These are phyloP conservation scores for Lasioglossum lativentre DNA, from an alignment of 2,888 invertebrate species.

Conservation along the genomic window DNA sequence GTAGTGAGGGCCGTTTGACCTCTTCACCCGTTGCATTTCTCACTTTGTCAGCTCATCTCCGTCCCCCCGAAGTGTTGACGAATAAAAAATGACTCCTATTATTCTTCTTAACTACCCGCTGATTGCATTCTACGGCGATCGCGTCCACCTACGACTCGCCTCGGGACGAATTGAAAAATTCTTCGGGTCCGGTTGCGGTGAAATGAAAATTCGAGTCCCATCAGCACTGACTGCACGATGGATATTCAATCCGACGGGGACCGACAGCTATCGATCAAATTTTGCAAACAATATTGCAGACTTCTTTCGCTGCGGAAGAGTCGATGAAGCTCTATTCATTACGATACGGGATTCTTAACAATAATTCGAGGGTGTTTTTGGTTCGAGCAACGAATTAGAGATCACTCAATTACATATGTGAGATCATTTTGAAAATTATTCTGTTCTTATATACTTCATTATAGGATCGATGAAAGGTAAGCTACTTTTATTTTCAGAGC, in stretches of 20 bases:
- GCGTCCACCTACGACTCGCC: slow-evolving; percentile 46
- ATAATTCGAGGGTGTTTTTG: neutral
- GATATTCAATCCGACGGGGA: slow-evolving; percentile 2
- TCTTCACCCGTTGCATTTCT: slow-evolving; percentile 73
- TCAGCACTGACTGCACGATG: neutral
- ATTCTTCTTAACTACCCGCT: slow-evolving; percentile 76
- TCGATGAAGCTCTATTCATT: neutral
- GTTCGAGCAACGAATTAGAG: neutral
- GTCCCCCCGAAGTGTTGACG: slow-evolving; percentile 56
- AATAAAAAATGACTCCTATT: slow-evolving; percentile 75
- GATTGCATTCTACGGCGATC: slow-evolving; percentile 74
- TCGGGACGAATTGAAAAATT: slow-evolving; percentile 39
- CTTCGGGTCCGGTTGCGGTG: neutral
- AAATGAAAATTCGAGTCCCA: slow-evolving; percentile 20
- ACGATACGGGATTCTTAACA: neutral
- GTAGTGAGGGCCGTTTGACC: slow-evolving; percentile 71
- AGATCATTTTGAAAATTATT: no score
- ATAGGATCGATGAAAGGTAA: no score
- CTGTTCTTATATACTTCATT: no score
- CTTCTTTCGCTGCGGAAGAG: neutral
- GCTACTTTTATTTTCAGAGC: no score
- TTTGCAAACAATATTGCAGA: neutral
- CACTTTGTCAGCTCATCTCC: slow-evolving; percentile 79
- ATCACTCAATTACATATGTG: neutral
- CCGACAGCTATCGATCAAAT: neutral